Percentiles rank a stretch among this genome's conserved stretches.
phyloP scores from a whole-genome alignment of 2,888 invertebrate species.

The Cheilosia vulpina region DNA sequence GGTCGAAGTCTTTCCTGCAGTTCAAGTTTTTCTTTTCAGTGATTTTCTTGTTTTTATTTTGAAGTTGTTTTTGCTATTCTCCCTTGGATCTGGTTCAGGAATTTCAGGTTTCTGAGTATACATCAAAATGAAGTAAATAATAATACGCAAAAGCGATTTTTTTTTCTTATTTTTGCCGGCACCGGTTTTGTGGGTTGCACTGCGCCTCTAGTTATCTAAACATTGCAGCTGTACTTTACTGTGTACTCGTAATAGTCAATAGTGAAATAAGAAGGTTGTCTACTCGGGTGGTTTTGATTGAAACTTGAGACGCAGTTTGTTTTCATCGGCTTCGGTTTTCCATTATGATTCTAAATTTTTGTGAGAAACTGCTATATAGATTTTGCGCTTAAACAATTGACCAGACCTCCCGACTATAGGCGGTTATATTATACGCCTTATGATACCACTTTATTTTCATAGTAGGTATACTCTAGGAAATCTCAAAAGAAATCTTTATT shows the following conservation, averaged over 20 bases:
- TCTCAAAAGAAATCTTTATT: background rate
- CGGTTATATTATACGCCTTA: background rate
- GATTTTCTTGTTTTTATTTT: constrained; percentile 29
- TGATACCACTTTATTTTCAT: too few species aligned
- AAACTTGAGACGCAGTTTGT: constrained; percentile 47
- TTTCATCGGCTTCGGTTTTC: constrained; percentile 7
- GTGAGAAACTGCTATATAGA: background rate
- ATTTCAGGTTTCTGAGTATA: constrained; percentile 48
- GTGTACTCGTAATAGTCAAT: background rate
- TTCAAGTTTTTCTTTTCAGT: constrained; percentile 35
- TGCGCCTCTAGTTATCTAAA: constrained; percentile 6
- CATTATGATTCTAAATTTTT: background rate
- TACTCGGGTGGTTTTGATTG: background rate
- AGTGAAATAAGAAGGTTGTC: background rate
- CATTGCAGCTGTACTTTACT: constrained; percentile 42
- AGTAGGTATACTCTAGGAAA: too few species aligned
- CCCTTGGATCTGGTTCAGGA: constrained; percentile 9
- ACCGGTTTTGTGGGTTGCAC: constrained; percentile 36
- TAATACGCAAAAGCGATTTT: constrained; percentile 56
- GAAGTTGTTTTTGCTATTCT: constrained; percentile 34
- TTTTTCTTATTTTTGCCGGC: constrained; percentile 57
- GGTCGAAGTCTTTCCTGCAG: constrained; percentile 40
- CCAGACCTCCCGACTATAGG: background rate
- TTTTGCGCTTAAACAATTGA: constrained; percentile 46
- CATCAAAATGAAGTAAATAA: constrained; percentile 46